phyloP scores from a whole-genome alignment of 2,113 vertebrate species.

The Crocuta crocuta region DNA sequence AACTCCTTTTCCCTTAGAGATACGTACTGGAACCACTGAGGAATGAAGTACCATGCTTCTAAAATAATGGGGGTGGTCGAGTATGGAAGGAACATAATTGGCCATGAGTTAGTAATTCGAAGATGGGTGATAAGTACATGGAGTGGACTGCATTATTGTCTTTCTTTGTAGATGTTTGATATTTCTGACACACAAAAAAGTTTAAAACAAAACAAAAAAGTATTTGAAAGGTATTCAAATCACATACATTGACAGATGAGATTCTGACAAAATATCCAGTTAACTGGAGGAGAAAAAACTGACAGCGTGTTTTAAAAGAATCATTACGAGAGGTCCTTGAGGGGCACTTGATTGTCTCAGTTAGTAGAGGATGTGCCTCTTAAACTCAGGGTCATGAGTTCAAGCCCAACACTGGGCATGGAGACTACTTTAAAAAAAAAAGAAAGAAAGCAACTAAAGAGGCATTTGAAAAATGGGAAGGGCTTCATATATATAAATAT shows the following conservation, averaged over 20 bases:
- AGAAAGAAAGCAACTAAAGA: background rate
- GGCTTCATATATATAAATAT: too few relatives aligned
- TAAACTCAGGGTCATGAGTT: background rate
- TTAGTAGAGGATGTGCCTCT: background rate
- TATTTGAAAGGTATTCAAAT: slow-evolving; percentile 6
- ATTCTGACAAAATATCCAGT: background rate
- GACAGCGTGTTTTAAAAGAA: background rate
- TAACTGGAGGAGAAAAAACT: background rate
- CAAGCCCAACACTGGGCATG: background rate
- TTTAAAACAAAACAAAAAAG: background rate
- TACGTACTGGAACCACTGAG: background rate
- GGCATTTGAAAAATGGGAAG: background rate
- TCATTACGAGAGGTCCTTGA: background rate
- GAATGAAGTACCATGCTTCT: background rate
- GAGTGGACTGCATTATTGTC: background rate
- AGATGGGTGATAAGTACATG: background rate
- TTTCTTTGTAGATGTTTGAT: background rate
- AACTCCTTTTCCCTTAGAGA: background rate
- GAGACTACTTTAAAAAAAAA: background rate
- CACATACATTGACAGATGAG: background rate
- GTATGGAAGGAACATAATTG: background rate
- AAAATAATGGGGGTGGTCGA: background rate
- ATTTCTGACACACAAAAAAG: background rate
- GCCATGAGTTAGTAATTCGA: background rate
- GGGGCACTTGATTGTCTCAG: background rate